These are phyloP conservation scores for Morpho deidamia DNA, from an alignment of 2,888 invertebrate species.

Conservation along the genomic window DNA sequence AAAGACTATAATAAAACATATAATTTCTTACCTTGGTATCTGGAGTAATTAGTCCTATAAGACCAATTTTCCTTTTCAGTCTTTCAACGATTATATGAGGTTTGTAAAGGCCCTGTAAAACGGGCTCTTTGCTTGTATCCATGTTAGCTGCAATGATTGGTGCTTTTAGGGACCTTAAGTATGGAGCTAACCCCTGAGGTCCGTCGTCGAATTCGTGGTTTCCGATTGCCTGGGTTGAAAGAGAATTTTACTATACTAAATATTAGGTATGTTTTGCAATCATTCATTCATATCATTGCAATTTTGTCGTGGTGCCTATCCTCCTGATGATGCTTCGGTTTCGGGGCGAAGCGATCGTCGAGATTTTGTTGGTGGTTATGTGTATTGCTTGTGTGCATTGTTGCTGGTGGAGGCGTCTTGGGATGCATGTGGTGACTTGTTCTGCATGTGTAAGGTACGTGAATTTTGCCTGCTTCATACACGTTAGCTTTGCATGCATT, in stretches of 20 bases:
- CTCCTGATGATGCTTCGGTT: too few species aligned
- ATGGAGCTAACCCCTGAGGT: conserved; percentile 84
- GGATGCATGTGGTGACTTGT: too few species aligned
- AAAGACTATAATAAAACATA: background rate
- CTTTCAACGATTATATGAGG: conserved; percentile 82
- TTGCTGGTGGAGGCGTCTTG: too few species aligned
- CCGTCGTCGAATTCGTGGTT: conserved; percentile 93
- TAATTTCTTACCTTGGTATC: conserved; percentile 76
- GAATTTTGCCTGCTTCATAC: too few species aligned
- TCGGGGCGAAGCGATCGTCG: too few species aligned
- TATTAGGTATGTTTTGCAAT: too few species aligned
- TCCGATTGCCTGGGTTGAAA: conserved; percentile 82
- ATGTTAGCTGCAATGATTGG: conserved; percentile 88
- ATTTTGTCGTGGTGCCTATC: too few species aligned
- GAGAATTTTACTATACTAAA: background rate
- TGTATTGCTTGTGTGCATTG: too few species aligned
- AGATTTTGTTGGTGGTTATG: too few species aligned
- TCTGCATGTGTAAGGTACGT: too few species aligned
- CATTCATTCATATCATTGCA: too few species aligned
- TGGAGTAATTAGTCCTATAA: conserved; percentile 86
- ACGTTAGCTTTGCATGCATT: too few species aligned
- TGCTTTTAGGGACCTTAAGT: conserved; percentile 80
- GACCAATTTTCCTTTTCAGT: conserved; percentile 83
- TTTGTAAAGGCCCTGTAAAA: conserved; percentile 78
- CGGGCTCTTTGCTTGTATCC: conserved; percentile 82